Base-by-base conservation (phyloP, 2,888 invertebrate genomes). In the Drosophila pegasa region DNA sequence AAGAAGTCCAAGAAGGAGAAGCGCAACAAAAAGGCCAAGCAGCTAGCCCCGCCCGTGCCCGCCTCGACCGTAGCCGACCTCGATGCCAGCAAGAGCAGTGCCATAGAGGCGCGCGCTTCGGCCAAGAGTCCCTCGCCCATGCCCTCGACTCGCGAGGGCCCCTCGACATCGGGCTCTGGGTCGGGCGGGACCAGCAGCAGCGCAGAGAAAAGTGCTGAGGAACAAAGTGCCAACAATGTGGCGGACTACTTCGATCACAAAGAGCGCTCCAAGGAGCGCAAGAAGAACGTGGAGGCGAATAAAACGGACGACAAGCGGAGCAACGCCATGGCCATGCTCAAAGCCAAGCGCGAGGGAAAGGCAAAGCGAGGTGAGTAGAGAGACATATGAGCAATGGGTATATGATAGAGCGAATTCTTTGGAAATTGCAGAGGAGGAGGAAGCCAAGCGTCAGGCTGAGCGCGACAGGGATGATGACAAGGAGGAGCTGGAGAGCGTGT, bases 271-370 rank as follows among this genome's bases (percentile, higher is more conserved):
- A 96, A 96, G 89, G 97, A 97, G 89, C 93, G 97, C 38, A 97
- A 98, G 81, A 97, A 98, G 76, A 98, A 97, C 80, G 97, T 98
- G 12, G 98, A 97, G 92, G 96, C 96, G 85, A 96, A 96, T 80
- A 94, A 96, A 87, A 95, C 95, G 6, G 95, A 96, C 90, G 97
- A 98, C 89, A 97, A 98, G 65, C 94, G 98, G 57, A 96, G 97
- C 64, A 97, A 97, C 91, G 99, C 99, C 0, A 98, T 99, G 96
- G 97, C 98, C 38, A 94, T 96, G 75, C 92, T 99, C 2, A 95
- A 98, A 78, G 98, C 98, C 0, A 95, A 97, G 84, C 92, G 99
- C 1, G 98, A 98, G 91, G 98, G 98, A 58, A 97, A 97, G 81
- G 95, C 95, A 56, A 96, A 96, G 88, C 93, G 95, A 91, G 94